Conservation (phyloP, 2,888 invertebrate species). For the Poecilobothrus nobilitatus region DNA sequence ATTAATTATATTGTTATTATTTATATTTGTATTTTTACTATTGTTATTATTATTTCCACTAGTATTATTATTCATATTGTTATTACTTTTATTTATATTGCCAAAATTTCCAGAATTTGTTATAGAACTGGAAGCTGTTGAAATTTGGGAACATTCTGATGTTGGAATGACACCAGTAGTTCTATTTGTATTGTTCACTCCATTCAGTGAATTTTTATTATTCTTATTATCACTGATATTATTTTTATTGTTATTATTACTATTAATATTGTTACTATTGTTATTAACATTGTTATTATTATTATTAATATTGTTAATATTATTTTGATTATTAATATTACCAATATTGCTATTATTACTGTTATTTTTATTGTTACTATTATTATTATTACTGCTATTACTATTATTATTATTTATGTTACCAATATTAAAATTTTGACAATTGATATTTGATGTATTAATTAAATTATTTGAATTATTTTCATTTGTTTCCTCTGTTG, state of each 20-base stretch:
- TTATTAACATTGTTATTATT: slow-evolving; percentile 12
- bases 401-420: neutral
- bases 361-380: neutral
- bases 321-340: slow-evolving; percentile 8
- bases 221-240: slow-evolving; percentile 27
- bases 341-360: slow-evolving; percentile 12
- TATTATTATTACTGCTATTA: neutral
- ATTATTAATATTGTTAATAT: slow-evolving; percentile 18
- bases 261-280: slow-evolving; percentile 13
- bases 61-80: neutral
- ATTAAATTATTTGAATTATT: too few species aligned
- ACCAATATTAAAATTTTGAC: neutral
- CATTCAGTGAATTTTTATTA: slow-evolving; percentile 14
- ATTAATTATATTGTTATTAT: slow-evolving; percentile 19
- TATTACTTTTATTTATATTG: neutral
- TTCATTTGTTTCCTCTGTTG: too few species aligned
- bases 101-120: neutral
- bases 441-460: too few species aligned
- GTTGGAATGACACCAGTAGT: too few species aligned
- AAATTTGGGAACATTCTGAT: too few species aligned
- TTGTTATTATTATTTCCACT: neutral
- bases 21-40: slow-evolving; percentile 13
- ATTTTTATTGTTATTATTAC: slow-evolving; percentile 21
- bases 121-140: too few species aligned
- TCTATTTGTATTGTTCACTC: too few species aligned